Evolutionary conservation across 2,888 invertebrate species (phyloP).

Genomic region (Gasteruption jaculator): DNA sequence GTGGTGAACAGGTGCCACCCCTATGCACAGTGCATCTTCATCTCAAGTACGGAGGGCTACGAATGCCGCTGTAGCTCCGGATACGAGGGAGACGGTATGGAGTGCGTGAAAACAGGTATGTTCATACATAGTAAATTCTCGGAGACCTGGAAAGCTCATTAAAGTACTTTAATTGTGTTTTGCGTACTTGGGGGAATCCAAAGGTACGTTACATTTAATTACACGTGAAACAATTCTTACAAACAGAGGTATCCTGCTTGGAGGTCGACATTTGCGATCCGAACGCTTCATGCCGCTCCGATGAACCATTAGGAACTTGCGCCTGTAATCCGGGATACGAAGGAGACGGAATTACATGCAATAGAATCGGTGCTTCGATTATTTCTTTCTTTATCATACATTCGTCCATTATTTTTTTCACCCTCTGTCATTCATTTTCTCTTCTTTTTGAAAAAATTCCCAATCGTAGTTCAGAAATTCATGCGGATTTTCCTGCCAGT

Average conservation of each 20-base stretch:
- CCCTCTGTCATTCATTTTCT: conserved; percentile 4
- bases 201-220: conserved; percentile 14
- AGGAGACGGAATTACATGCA: conserved; percentile 79
- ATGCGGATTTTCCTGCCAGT: conserved; percentile 6
- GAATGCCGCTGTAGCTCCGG: conserved; percentile 79
- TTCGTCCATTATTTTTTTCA: background rate
- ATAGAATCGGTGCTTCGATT: conserved; percentile 55
- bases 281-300: conserved; percentile 72
- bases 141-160: too few species aligned
- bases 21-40: conserved; percentile 72
- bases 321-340: conserved; percentile 76
- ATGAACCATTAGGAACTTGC: conserved; percentile 65
- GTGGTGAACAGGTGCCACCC: conserved; percentile 75
- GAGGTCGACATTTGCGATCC: conserved; percentile 64
- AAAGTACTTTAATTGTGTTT: too few species aligned
- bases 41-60: conserved; percentile 53
- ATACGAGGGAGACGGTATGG: conserved; percentile 78
- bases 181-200: background rate
- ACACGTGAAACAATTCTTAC: too few species aligned
- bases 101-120: conserved; percentile 61
- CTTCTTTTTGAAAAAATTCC: conserved; percentile 1
- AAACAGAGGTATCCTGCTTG: conserved; percentile 56
- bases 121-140: too few species aligned
- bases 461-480: conserved; percentile 10
- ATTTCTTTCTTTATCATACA: conserved; percentile 17